Evolutionary conservation across 2,113 vertebrate species (phyloP), one percentile per base, ranked within the genome.

Genomic region (Cheirogaleus medius): DNA sequence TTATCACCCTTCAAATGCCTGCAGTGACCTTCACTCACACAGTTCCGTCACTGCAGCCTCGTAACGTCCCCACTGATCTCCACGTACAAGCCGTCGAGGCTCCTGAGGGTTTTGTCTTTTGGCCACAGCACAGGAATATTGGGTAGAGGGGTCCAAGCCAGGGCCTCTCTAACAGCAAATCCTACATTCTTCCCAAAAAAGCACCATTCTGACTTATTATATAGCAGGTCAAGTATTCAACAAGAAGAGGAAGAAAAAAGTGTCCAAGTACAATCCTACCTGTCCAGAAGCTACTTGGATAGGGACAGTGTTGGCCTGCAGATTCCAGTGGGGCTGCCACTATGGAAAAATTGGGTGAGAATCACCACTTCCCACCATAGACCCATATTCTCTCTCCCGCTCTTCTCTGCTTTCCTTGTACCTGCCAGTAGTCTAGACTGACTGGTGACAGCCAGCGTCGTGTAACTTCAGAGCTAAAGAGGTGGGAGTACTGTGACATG

Each of bases 31-130:
- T 64, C 25, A 27, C 42, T 56, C 27, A 18, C 6, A 1, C 8
- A 32, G 5, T 20, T 3, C 32, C 17, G 14, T 21, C 56, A 6
- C 12, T 0, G 3, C 14, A 8, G 23, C 37, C 47, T 39, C 32
- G 60, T 0, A 5, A 60, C 20, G 27, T 14, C 6, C 64, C 64
- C 23, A 21, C 58, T 12, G 20, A 34, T 63, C 10, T 63, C 20
- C 66, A 29, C 0, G 18, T 0, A 63, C 18, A 69, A 64, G 74
- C 32, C 66, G 25, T 18, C 18, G 6, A 64, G 54, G n/a, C 64
- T 32, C 29, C 0, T 0, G 14, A 44, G n/a, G n/a, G 21, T 12
- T 58, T 58, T 29, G 5, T 52, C 44, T 37, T 11, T 34, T 49
- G 69, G 29, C 60, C 12, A 20, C 6, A 5, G 23, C 29, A 37